Evolutionary conservation across 2,797 vertebrate species (phyloP), one percentile per base, ranked within the genome.

Genomic region (Falco naumanni): DNA sequence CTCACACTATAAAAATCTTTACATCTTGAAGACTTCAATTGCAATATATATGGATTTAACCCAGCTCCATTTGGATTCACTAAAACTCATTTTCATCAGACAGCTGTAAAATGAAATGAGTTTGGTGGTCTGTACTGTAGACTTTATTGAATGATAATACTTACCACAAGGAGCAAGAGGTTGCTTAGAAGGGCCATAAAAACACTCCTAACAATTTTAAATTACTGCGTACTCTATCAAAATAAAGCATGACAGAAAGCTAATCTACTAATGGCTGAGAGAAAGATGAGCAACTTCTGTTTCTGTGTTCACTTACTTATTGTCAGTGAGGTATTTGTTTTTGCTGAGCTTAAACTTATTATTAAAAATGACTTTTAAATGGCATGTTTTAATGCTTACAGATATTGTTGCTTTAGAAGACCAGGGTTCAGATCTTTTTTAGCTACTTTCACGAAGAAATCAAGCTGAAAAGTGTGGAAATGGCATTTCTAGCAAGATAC

Each of bases 61-160:
- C 93, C 97, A 97, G 97, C 65, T 61, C 96, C 94, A 93, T 89
- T 93, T 93, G 93, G 94, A 89, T 96, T 97, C 97, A 96, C 97
- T 95, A 96, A 97, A 97, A 93, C 91, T 95, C 96, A 95, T 97
- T 97, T 97, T 95, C 97, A 91, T 93, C 96, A 97, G 98, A 98
- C 95, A 79, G 96, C 97, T 87, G 69, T 98, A 98, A 97, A 98
- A 97, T 61, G 85, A 95, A 97, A 96, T 84, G 94, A 92, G 94
- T 76, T 71, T 91, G 80, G 97, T 96, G 95, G 96, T 94, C 97
- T 97, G 97, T 89, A 93, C 76, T 84, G 59, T 72, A 95, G 92
- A 96, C 94, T 84, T 95, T 94, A 96, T 85, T 90, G 93, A 96
- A 92, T 82, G 95, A 95, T 84, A 91, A 96, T 97, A 84, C 85